Conservation (phyloP, 2,113 vertebrate genomes). For the Paralichthys olivaceus region DNA sequence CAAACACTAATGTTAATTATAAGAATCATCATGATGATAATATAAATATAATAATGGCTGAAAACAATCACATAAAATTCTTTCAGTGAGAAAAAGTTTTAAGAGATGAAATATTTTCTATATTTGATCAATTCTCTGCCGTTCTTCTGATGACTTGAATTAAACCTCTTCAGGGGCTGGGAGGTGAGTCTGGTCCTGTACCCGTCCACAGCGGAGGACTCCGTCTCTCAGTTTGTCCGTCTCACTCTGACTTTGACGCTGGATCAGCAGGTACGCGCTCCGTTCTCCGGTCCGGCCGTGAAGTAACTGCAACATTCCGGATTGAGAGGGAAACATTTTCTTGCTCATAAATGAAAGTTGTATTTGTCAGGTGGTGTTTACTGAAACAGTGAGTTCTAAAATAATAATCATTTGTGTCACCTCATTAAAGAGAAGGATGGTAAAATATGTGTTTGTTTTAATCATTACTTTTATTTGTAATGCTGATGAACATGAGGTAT, state of each 20-base stretch:
- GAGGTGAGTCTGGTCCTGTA: constrained; percentile 89
- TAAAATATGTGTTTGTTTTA: too few relatives aligned
- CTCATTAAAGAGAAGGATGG: too few relatives aligned
- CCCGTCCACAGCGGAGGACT: constrained; percentile 93
- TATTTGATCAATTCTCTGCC: background rate
- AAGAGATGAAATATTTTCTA: too few relatives aligned
- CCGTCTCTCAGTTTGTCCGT: constrained; percentile 91
- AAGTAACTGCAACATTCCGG: too few relatives aligned
- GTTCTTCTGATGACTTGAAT: too few relatives aligned
- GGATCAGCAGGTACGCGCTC: constrained; percentile 83
- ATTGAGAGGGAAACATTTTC: background rate
- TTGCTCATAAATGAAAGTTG: background rate
- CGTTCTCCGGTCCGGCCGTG: too few relatives aligned
- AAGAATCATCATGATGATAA: too few relatives aligned
- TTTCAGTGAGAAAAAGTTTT: too few relatives aligned
- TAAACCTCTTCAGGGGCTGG: constrained; percentile 80
- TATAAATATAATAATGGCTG: too few relatives aligned
- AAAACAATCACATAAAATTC: too few relatives aligned
- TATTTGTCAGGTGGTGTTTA: background rate
- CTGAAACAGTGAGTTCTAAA: background rate
- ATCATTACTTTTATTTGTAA: background rate
- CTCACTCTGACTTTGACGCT: constrained; percentile 90
- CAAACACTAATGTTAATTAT: background rate
- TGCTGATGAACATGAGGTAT: background rate
- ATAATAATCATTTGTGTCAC: background rate